A percentile compares a stretch with the other conserved stretches of the same genome.
Conservation (phyloP, 2,888 invertebrate genomes). For the Lasioglossum vierecki region DNA sequence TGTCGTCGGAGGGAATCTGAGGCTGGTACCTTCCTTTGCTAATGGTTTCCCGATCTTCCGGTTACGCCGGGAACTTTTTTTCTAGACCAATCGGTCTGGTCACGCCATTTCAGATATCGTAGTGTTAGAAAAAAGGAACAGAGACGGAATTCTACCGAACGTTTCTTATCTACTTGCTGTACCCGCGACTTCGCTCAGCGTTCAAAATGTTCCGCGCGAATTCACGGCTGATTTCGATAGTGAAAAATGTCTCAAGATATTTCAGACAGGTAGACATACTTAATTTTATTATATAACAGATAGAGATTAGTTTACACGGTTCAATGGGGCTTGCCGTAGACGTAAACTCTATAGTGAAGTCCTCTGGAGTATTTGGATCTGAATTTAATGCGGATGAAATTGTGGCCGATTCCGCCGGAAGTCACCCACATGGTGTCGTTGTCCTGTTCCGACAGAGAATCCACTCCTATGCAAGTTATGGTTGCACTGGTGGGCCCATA, state of each 20-base stretch:
- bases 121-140: background rate
- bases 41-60: conserved; percentile 65
- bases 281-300: no score
- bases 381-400: conserved; percentile 70
- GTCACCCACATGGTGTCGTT: conserved; percentile 70
- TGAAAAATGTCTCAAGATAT: no score
- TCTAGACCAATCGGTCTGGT: conserved; percentile 53
- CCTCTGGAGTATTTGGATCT: conserved; percentile 67
- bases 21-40: conserved; percentile 58
- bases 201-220: no score
- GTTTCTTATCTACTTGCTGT: background rate
- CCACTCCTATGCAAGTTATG: conserved; percentile 71
- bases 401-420: conserved; percentile 69
- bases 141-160: background rate
- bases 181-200: no score
- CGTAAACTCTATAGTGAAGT: conserved; percentile 69
- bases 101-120: conserved; percentile 53
- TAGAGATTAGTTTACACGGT: background rate
- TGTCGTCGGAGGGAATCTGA: conserved; percentile 54
- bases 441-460: conserved; percentile 64
- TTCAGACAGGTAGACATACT: no score
- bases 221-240: no score
- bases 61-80: conserved; percentile 36
- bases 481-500: conserved; percentile 68
- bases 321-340: conserved; percentile 65